Conservation (phyloP, 1,140 invertebrate species). For the Sinella curviseta region DNA sequence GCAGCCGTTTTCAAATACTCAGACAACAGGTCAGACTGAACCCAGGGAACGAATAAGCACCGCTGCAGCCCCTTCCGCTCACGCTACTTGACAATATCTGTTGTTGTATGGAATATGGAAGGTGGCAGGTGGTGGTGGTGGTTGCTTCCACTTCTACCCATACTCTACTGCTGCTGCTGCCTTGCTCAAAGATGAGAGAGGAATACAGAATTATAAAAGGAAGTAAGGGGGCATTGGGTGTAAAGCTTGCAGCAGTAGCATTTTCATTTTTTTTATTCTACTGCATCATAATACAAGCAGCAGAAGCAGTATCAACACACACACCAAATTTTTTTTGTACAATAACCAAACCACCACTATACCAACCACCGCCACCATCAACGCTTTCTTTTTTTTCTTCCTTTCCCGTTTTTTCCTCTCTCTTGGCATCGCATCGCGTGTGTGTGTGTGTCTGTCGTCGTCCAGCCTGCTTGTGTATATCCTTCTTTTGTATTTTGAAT, state of each 20-base stretch:
- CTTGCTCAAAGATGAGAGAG: not conserved
- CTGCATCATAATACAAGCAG: slow-evolving; percentile 11
- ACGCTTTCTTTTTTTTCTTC: not conserved
- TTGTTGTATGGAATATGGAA: not conserved
- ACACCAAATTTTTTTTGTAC: no score
- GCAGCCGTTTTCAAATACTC: no score
- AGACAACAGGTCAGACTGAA: no score
- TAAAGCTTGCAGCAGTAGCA: not conserved
- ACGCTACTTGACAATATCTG: not conserved
- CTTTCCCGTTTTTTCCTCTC: not conserved
- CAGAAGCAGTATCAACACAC: slow-evolving; percentile 6
- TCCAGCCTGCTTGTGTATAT: no score
- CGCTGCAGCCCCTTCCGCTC: not conserved
- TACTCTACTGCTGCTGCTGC: no score
- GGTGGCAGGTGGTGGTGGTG: slow-evolving; percentile 2
- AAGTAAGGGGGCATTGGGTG: not conserved
- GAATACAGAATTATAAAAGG: not conserved
- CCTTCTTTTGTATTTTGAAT: no score
- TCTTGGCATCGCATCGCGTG: slow-evolving; percentile 11
- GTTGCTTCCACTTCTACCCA: no score
- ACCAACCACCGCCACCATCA: slow-evolving; percentile 1
- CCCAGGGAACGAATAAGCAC: not conserved
- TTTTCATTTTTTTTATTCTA: not conserved
- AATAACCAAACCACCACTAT: no score
- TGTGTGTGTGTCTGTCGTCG: no score